A percentile compares a stretch with the other conserved stretches of the same genome.
These are phyloP conservation scores for Imbricaverruca yamaguchii DNA, from an alignment of 2,888 invertebrate species.

Conservation along the genomic window DNA sequence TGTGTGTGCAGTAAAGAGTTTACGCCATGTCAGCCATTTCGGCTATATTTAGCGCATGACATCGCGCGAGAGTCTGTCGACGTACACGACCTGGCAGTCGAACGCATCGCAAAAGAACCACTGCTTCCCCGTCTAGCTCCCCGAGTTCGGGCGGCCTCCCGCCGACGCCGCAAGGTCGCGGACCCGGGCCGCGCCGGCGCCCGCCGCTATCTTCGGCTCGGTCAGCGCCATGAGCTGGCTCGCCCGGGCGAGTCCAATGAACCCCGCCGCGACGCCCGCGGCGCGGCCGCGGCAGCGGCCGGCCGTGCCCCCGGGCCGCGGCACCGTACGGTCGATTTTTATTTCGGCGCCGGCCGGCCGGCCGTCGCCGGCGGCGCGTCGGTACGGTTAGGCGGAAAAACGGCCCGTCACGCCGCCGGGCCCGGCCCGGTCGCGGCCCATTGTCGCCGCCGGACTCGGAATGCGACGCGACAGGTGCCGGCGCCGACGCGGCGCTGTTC, in stretches of 20 bases:
- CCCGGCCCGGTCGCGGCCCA: too few species aligned
- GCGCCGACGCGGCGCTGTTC: background rate
- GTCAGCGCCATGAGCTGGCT: background rate
- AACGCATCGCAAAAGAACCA: too few species aligned
- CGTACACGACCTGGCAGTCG: too few species aligned
- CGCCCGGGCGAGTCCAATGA: background rate
- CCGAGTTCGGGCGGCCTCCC: background rate
- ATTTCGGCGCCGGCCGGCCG: background rate
- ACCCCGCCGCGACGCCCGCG: too few species aligned
- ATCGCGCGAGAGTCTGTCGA: too few species aligned
- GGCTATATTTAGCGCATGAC: too few species aligned
- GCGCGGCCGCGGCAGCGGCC: too few species aligned
- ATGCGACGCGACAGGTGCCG: background rate
- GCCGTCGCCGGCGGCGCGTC: background rate
- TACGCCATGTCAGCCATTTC: too few species aligned
- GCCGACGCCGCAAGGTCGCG: background rate
- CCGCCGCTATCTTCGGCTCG: background rate
- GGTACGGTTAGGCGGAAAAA: conserved; percentile 3
- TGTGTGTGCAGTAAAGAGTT: too few species aligned
- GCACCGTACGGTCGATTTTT: background rate
- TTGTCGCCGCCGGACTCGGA: background rate
- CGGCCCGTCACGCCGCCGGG: background rate
- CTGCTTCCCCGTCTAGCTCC: too few species aligned
- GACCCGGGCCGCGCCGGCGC: background rate
- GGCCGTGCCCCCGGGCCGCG: background rate